These are phyloP conservation scores for Tapirus indicus DNA, from an alignment of 2,797 vertebrate genomes.

Conservation along the genomic window DNA sequence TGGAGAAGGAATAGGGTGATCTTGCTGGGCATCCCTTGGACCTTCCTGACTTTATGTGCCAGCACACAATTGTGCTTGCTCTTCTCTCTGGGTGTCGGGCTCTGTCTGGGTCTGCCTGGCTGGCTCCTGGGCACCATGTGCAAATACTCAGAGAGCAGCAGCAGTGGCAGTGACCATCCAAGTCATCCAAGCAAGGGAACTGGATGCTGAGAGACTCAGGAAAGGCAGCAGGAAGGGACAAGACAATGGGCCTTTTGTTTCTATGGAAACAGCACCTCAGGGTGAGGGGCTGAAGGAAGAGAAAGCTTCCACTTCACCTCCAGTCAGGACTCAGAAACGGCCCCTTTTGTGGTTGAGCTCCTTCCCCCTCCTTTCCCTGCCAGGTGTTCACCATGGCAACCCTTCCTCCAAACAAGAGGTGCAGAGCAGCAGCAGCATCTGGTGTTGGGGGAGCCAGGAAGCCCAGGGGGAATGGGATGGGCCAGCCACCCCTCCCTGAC, in stretches of 20 bases:
- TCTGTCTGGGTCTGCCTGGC: background rate
- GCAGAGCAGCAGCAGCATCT: background rate
- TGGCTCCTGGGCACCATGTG: background rate
- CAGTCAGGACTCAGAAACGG: conserved; percentile 44
- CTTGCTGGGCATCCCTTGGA: accelerated
- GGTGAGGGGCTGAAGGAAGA: conserved; percentile 47
- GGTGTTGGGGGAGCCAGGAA: background rate
- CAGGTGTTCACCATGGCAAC: conserved; percentile 84
- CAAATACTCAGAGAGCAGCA: background rate
- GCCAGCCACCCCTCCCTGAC: background rate
- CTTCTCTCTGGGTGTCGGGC: background rate
- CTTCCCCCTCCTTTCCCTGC: conserved; percentile 18
- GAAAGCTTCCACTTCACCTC: conserved; percentile 47
- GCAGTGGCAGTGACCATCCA: background rate
- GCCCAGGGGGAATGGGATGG: background rate
- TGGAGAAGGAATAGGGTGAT: accelerated
- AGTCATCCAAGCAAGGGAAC: background rate
- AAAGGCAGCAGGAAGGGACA: conserved; percentile 48
- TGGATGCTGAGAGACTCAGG: background rate
- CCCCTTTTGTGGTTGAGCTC: background rate
- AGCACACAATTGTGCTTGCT: accelerated
- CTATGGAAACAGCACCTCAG: conserved; percentile 79
- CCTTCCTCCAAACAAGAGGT: conserved; percentile 61
- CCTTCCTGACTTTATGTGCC: background rate
- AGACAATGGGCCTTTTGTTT: conserved; percentile 66